These are phyloP conservation scores for Xyliphius kryptos DNA, from an alignment of 2,113 vertebrate genomes.

Conservation along the genomic window DNA sequence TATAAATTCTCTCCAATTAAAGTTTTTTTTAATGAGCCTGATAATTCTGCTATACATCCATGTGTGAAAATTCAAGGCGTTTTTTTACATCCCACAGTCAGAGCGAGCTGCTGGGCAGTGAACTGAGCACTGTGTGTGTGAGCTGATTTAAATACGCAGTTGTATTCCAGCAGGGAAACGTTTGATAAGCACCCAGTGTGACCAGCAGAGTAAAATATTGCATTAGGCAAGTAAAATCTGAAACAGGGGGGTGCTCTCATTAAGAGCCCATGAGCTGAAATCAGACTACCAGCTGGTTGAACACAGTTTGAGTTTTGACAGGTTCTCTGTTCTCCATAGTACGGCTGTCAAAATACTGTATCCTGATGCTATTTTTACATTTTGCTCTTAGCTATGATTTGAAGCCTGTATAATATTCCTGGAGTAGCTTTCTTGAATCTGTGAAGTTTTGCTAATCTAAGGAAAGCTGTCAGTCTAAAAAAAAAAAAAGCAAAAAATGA, in stretches of 20 bases:
- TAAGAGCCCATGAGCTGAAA: constrained; percentile 19
- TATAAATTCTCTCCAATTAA: too few relatives aligned
- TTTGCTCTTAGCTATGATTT: not conserved
- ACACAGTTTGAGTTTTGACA: constrained; percentile 2
- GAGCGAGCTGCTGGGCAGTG: constrained; percentile 6
- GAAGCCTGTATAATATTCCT: constrained; percentile 3
- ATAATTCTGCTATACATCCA: not conserved
- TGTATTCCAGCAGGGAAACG: constrained; percentile 16
- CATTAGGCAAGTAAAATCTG: constrained; percentile 8
- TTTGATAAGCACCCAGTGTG: constrained; percentile 10
- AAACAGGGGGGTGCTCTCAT: constrained; percentile 7
- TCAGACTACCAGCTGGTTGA: constrained; percentile 16
- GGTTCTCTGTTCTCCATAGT: constrained; percentile 2
- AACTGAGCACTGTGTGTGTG: not conserved
- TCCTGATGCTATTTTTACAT: not conserved
- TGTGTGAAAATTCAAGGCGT: not conserved
- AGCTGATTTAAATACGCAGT: constrained; percentile 8
- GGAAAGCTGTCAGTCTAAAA: not conserved
- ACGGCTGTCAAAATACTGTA: constrained; percentile 9
- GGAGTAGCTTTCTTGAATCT: not conserved
- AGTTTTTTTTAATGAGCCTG: too few relatives aligned
- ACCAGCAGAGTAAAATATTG: constrained; percentile 5
- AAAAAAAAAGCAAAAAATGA: constrained; percentile 9
- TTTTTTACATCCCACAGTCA: constrained; percentile 10
- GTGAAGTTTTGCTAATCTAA: constrained; percentile 11